phyloP scores from a whole-genome alignment of 2,888 invertebrate genomes.

The Muschampia staudingeri region DNA sequence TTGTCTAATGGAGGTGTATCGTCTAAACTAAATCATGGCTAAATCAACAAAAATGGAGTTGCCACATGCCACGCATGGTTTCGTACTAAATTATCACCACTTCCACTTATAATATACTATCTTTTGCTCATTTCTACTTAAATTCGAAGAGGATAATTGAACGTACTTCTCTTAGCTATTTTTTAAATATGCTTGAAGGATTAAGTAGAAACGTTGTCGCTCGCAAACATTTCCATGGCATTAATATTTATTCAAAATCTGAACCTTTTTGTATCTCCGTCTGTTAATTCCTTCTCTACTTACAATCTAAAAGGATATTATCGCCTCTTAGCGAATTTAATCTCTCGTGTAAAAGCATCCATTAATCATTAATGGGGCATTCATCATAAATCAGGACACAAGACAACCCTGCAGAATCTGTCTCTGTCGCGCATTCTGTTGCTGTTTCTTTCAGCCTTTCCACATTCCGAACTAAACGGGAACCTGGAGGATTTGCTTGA shows the following conservation, averaged over 20 bases:
- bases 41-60: too few relatives aligned
- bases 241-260: slow-evolving; percentile 65
- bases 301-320: slow-evolving; percentile 67
- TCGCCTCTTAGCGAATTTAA: slow-evolving; percentile 74
- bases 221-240: slow-evolving; percentile 53
- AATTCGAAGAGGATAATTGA: slow-evolving; percentile 16
- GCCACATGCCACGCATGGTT: too few relatives aligned
- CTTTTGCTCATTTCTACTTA: slow-evolving; percentile 14
- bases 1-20: too few relatives aligned
- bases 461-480: slow-evolving; percentile 77
- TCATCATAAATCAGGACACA: slow-evolving; percentile 77
- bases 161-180: slow-evolving; percentile 37
- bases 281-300: slow-evolving; percentile 64
- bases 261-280: slow-evolving; percentile 64
- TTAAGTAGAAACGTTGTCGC: slow-evolving; percentile 42
- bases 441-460: slow-evolving; percentile 70
- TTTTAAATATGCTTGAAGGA: slow-evolving; percentile 49
- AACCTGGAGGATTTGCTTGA: slow-evolving; percentile 86
- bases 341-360: slow-evolving; percentile 75
- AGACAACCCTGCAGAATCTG: slow-evolving; percentile 57
- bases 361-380: slow-evolving; percentile 82
- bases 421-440: slow-evolving; percentile 62
- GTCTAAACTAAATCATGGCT: too few relatives aligned
- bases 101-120: background rate
- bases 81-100: too few relatives aligned